A percentile compares a stretch with the other conserved stretches of the same genome.
Evolutionary conservation across 2,797 vertebrate species (phyloP).

Genomic region (Antrozous pallidus): DNA sequence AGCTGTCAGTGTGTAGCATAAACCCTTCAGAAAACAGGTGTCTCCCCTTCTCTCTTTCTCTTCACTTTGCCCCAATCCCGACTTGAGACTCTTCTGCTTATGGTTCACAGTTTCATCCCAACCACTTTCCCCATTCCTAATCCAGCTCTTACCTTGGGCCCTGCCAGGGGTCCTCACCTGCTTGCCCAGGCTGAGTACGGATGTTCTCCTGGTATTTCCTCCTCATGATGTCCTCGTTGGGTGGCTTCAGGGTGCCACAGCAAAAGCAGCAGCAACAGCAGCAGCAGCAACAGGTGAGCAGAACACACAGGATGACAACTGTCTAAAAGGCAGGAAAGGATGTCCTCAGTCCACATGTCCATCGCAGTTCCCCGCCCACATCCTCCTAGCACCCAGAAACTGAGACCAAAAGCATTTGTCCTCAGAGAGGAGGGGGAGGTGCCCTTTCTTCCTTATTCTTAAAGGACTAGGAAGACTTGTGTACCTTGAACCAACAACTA

Average conservation of each 20-base stretch:
- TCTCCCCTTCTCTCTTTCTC: background rate
- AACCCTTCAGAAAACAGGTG: background rate
- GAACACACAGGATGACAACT: constrained; percentile 85
- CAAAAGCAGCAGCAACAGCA: constrained; percentile 95
- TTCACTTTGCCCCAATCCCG: background rate
- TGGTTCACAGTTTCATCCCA: background rate
- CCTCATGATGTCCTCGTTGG: constrained; percentile 86
- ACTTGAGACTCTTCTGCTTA: background rate
- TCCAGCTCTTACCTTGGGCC: background rate
- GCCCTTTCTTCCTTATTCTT: background rate
- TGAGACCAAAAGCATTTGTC: background rate
- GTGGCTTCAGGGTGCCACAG: constrained; percentile 89
- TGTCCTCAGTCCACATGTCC: background rate
- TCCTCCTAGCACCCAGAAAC: background rate
- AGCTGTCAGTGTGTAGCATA: background rate
- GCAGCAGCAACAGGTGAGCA: constrained; percentile 91
- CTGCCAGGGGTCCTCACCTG: constrained; percentile 30
- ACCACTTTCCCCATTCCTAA: background rate
- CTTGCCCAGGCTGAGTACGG: background rate
- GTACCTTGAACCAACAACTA: constrained; percentile 98
- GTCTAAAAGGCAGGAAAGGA: constrained; percentile 80
- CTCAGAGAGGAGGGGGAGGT: background rate
- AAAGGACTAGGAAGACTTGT: background rate
- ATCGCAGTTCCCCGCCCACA: background rate
- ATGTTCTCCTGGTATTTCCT: background rate